Percentiles rank a stretch among this genome's conserved stretches.
These are phyloP conservation scores for Caenorhabditis angaria DNA, from an alignment of 2,888 invertebrate genomes.

Conservation along the genomic window DNA sequence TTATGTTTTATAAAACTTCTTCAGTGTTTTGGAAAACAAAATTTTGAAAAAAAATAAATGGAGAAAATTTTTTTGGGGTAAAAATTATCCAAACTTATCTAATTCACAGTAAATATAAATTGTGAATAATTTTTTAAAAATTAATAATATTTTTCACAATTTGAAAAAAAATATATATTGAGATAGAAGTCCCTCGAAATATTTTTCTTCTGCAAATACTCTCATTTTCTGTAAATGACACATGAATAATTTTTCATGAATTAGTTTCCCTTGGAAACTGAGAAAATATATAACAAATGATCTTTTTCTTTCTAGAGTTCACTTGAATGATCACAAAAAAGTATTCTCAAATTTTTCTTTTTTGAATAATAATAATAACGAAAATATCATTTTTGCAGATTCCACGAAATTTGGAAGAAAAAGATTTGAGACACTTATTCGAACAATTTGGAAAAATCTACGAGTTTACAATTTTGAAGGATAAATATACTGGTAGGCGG, in stretches of 20 bases:
- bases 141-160: too few species aligned
- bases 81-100: too few species aligned
- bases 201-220: background rate
- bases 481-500: conserved; percentile 81
- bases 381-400: conserved; percentile 78
- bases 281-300: background rate
- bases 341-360: too few species aligned
- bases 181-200: too few species aligned
- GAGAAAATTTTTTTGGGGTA: too few species aligned
- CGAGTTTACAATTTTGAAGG: conserved; percentile 91
- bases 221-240: background rate
- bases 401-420: conserved; percentile 87
- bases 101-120: too few species aligned
- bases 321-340: background rate
- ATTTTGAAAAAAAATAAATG: too few species aligned
- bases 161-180: too few species aligned
- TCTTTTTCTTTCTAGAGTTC: background rate
- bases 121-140: too few species aligned
- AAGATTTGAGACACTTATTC: conserved; percentile 87
- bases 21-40: too few species aligned
- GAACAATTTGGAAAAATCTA: conserved; percentile 92
- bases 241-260: background rate
- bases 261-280: background rate
- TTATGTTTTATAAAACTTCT: too few species aligned
- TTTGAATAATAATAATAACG: background rate